Evolutionary conservation across 2,888 invertebrate species (phyloP), one percentile per base, ranked within the genome.

Genomic region (Cistogaster globosa): DNA sequence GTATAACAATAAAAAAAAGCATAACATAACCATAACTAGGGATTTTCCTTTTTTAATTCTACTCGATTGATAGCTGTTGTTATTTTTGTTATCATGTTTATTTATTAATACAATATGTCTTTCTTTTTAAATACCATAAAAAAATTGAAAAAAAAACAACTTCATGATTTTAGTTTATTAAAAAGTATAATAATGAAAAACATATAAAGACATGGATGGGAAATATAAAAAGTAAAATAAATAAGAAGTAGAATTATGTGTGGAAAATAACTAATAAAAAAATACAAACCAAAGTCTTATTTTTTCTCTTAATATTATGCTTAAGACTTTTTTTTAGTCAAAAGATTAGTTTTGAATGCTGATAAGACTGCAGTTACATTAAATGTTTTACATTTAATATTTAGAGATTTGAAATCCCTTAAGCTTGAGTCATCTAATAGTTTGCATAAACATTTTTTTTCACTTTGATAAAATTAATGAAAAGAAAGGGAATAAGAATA

Each of bases 71-170:
- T 48, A 16, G 53, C 36, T 68, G 38, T 57, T 68, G 60, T 26
- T 74, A 22, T 36, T 55, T 53, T 20, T 77, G 57, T 77, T 72
- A 72, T 77, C 65, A 60, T 71, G 69, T 65, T 77, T 76, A 63
- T 65, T 71, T 77, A 26, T 26, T 26, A 55, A 62, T 38, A 68
- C 68, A 68, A 68, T 68, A 68, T 75, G 67, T 62, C 68, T 81
- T 74, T 68, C 36, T 45, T 67, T 80, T 36, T 9, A 58, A 26
- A 72, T 36, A n/a, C 6, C 6, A 18, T 20, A 36, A n/a, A 32
- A 3, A 45, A 65, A 26, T 22, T 38, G 7, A 8, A 55, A 55
- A 42, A 11, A 38, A 42, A 55, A 5, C 60, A 60, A 69, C 45
- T 32, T 57, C 38, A 58, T 60, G 22, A 60, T 42, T 51, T 12